Evolutionary conservation across 2,113 vertebrate genomes (phyloP).

Genomic region (Fregata magnificens): DNA sequence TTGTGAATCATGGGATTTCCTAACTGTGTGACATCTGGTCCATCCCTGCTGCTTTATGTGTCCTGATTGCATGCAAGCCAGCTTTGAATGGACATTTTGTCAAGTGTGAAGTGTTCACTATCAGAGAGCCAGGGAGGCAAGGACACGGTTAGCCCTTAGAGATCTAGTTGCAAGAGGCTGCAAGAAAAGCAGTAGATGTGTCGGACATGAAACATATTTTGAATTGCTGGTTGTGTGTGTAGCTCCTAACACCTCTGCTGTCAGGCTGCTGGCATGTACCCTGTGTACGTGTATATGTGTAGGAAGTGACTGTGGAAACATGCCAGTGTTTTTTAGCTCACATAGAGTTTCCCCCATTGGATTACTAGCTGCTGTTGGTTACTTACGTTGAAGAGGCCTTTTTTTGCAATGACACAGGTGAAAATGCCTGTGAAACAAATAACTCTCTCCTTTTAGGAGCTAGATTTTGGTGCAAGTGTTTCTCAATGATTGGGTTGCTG

Average conservation of each 20-base stretch:
- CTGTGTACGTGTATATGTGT: background rate
- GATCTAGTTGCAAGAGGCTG: background rate
- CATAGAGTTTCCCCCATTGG: background rate
- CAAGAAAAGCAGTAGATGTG: background rate
- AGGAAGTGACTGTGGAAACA: background rate
- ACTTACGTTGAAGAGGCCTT: background rate
- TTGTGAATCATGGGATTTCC: background rate
- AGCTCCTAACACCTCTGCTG: background rate
- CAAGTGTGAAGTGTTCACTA: background rate
- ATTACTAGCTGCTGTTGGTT: background rate
- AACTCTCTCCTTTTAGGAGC: background rate
- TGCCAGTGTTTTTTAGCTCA: background rate
- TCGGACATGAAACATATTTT: background rate
- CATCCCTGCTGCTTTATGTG: background rate
- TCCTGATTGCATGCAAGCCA: background rate
- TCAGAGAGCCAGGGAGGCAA: fast-evolving
- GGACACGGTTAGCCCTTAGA: background rate
- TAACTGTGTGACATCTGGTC: background rate
- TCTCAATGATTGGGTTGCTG: background rate
- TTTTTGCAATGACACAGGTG: background rate
- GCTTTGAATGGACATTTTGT: background rate
- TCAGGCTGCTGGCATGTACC: background rate
- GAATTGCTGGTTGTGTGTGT: background rate
- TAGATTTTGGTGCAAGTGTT: background rate
- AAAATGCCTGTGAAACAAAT: background rate